phyloP scores from a whole-genome alignment of 2,113 vertebrate species.

The Galeopterus variegatus region DNA sequence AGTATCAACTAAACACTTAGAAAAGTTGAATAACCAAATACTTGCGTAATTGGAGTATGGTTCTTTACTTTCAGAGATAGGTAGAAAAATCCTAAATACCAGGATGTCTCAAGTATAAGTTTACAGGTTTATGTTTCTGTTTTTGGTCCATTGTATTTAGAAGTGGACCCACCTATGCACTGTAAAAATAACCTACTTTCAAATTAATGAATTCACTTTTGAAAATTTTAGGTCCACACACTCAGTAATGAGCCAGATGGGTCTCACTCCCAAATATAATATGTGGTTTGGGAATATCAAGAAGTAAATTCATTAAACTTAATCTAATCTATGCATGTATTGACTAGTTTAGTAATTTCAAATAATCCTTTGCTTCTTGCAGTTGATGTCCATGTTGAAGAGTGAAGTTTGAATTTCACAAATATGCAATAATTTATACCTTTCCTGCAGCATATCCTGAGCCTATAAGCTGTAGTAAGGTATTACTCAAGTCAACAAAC shows the following conservation, averaged over 20 bases:
- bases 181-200: not conserved
- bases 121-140: not conserved
- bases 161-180: not conserved
- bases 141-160: not conserved
- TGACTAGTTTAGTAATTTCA: not conserved
- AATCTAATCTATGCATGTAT: not conserved
- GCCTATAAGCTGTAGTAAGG: not conserved
- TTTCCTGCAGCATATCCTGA: not conserved
- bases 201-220: not conserved
- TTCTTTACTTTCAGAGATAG: constrained; percentile 48
- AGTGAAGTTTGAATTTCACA: constrained; percentile 3
- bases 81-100: constrained; percentile 22
- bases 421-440: not conserved
- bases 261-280: not conserved
- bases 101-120: constrained; percentile 18
- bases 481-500: not conserved
- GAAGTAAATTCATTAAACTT: not conserved
- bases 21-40: not conserved
- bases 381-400: constrained; percentile 18
- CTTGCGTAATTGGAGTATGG: not conserved
- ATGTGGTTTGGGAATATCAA: not conserved
- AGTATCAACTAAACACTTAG: not conserved
- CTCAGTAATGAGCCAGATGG: not conserved
- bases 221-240: not conserved
- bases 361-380: constrained; percentile 49